Evolutionary conservation across 2,797 vertebrate species (phyloP).

Genomic region (Danio tinwini): DNA sequence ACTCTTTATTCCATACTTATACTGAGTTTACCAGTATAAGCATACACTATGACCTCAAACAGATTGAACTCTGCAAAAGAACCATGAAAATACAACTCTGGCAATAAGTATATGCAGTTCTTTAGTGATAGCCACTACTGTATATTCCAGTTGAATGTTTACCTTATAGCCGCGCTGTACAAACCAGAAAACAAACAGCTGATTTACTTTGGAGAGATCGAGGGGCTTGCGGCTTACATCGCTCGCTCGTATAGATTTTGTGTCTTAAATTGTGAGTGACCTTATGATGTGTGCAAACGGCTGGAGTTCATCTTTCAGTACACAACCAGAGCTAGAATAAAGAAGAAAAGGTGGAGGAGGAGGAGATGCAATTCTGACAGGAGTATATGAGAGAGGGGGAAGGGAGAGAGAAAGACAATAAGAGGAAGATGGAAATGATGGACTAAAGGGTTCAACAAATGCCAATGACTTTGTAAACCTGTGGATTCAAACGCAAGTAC

Average conservation of each 20-base stretch:
- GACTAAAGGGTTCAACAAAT: constrained; percentile 34
- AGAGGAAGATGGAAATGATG: constrained; percentile 14
- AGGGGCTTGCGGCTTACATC: constrained; percentile 9
- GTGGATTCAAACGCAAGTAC: constrained; percentile 1
- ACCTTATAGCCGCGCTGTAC: background rate
- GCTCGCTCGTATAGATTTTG: constrained; percentile 5
- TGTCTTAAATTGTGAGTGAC: constrained; percentile 19
- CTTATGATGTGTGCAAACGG: constrained; percentile 29
- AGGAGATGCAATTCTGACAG: constrained; percentile 37
- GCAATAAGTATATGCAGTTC: no score
- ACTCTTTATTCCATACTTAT: background rate
- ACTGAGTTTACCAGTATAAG: background rate
- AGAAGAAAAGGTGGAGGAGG: constrained; percentile 17
- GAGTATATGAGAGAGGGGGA: constrained; percentile 14
- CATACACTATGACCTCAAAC: background rate
- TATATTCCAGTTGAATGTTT: constrained; percentile 1
- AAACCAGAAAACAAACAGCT: constrained; percentile 34
- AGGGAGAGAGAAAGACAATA: constrained; percentile 9
- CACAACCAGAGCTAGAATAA: constrained; percentile 27
- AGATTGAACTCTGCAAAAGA: background rate
- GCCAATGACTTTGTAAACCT: constrained; percentile 49
- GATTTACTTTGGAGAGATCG: constrained; percentile 21
- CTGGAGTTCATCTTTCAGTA: constrained; percentile 36
- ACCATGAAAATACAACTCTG: background rate
- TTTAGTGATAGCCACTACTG: no score